Base-by-base conservation (phyloP, 1,140 invertebrate genomes). In the Drosophila quadrilineata region DNA sequence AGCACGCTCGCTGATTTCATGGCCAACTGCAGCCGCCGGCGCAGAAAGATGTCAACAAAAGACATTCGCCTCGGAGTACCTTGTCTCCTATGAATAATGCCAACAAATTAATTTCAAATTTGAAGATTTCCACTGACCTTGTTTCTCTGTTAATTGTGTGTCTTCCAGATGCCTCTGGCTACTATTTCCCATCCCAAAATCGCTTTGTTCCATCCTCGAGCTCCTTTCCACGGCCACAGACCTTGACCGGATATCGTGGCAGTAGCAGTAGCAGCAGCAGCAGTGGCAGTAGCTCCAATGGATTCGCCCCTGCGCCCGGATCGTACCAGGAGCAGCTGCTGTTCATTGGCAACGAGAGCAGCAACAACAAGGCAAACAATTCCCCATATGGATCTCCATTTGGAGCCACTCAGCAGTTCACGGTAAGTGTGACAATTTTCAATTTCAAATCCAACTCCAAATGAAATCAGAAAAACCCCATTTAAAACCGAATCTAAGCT, bases 281-380 rank as follows among this genome's bases (percentile, higher is more conserved):
- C n/a, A n/a, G 77, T 1, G 21, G 57, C 10, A 40, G 50, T 31
- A 54, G 54, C 14, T n/a, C n/a, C n/a, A 63, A 41, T 9, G 80
- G 62, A 3, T 86, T 66, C 31, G 69, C 79, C 1, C 65, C 67
- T 3, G 59, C 77, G 3, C 87, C 87, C 3, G 87, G 77, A 8
- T 88, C 87, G n/a, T 88, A 88, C 71, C 87, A 88, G 48, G 87
- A 88, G 40, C 87, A 88, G 46, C 68, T 88, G 14, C 57, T 88
- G 8, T 88, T 88, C 45, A 85, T 88, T 26, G 80, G 68, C 62
- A 88, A 87, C 45, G 87, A 88, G 31, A 87, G 67, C 29, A 59
- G 60, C 45, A 60, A 28, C 52, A 63, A 60, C 40, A 85, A 85
- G 10, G 38, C 48, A 5, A 21, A 22, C 33, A 74, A 46, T 19